Evolutionary conservation across 2,113 vertebrate genomes (phyloP), one percentile per base, ranked within the genome.

Genomic region (Centropus unirufus): DNA sequence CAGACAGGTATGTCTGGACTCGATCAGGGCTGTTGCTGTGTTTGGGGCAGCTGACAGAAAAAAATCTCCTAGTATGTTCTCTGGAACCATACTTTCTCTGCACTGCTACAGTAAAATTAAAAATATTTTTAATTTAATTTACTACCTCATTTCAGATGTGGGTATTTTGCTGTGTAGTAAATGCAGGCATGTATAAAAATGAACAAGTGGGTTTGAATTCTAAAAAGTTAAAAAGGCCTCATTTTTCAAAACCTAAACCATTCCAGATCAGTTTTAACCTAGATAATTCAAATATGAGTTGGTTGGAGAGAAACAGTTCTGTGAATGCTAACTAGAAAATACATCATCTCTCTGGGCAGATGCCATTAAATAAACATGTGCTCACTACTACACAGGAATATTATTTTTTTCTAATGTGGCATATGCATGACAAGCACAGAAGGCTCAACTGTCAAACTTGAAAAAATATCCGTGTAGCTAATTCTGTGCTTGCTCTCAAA

Each of bases 311-410:
- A 72, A 92, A 52, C 76, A 75, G 82, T 96, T 96, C 75, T 82
- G 75, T 88, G 94, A 96, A 83, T 75, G 82, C 80, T 97, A 93
- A 86, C 89, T 93, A 95, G 82, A 91, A 97, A 97, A 95, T 97
- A 68, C 55, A 72, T 95, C 92, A 93, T 97, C 96, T 83, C 89
- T 93, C 96, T 97, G 93, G 96, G 95, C 96, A 97, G 96, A 95
- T 89, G 97, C 94, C 95, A 97, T 97, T 98, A 97, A 96, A 96
- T 97, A 97, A 98, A 96, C 88, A 96, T 97, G 96, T 96, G 76
- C 97, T 97, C 93, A 84, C 93, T 94, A 92, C 74, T 97, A 96
- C 76, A 94, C 87, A 95, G 85, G 91, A 94, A 96, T 93, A 96
- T 95, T 96, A 95, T 93, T 91, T 96, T 96, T 90, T 96, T 96